Evolutionary conservation across 1,140 invertebrate genomes (phyloP), one percentile per base, ranked within the genome.

Genomic region (Pseudomyrmex gracilis): DNA sequence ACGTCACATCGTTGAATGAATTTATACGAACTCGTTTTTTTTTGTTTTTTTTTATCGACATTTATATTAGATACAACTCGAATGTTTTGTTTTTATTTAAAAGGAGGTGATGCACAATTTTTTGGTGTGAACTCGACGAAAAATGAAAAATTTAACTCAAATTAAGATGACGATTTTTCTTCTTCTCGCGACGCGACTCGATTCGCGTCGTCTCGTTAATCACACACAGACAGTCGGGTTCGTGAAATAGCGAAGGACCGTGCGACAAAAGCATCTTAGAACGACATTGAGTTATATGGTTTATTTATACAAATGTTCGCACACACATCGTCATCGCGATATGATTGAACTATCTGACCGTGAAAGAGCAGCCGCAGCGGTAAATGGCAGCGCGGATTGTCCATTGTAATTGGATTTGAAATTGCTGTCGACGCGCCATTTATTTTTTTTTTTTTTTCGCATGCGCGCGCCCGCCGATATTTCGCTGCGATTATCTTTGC

Each of bases 391-490:
- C 15, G 49, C 17, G 17, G 57, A 53, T 17, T 24, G 84, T 76
- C 45, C 17, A 47, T 82, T 60, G 60, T 86, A 87, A 87, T 84
- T 87, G 68, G 17, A 73, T 68, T 78, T 68, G 20, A 51, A 63
- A 60, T 87, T 76, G 60, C 64, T 20, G 24, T 60, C 10, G 71
- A 53, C 67, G 47, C 53, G 58, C 84, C 49, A 83, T 64, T 84
- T 51, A 58, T n/a, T 70, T 58, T 78, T 78, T 64, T 84, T 51
- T 53, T n/a, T 70, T 58, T 78, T 78, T 67, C 60, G 55, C 45
- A 51, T 57, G 12, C 4, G 9, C 4, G 9, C 57, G 8, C 22
- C n/a, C 47, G n/a, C 24, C 78, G 17, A 63, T 51, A 47, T 51
- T 34, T n/a, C 17, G 8, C 34, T 57, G 15, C 17, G 55, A 63